Conservation (phyloP, 1,140 invertebrate genomes). For the Caenorhabditis briggsae region DNA sequence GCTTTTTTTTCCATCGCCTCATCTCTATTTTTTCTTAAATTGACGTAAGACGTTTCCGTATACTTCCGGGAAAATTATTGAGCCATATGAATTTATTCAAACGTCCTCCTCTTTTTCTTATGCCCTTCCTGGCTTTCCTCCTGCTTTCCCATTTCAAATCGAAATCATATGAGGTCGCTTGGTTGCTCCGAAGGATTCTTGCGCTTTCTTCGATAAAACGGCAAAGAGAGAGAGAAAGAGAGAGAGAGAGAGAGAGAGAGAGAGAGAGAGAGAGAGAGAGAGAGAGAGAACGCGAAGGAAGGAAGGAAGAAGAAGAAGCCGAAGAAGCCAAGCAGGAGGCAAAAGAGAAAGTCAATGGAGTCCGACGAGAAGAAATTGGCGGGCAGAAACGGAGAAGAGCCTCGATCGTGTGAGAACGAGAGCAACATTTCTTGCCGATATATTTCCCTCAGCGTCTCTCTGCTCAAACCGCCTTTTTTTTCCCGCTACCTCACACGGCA, state of each 20-base stretch:
- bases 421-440: slow-evolving; percentile 46
- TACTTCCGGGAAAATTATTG: not conserved
- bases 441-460: slow-evolving; percentile 14
- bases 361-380: not conserved
- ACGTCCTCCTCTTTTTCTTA: not conserved
- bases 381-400: not conserved
- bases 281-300: not conserved
- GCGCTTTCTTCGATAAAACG: not conserved
- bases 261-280: not conserved
- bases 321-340: not conserved
- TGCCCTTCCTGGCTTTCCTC: slow-evolving; percentile 4
- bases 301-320: not conserved
- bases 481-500: slow-evolving; percentile 34
- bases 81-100: not conserved
- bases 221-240: not conserved
- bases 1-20: not conserved
- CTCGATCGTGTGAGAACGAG: slow-evolving; percentile 10
- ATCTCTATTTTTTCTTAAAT: not conserved
- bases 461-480: not conserved
- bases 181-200: not conserved
- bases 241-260: not conserved
- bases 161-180: slow-evolving; percentile 26
- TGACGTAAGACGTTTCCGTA: not conserved
- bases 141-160: not conserved
- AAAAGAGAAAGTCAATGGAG: not conserved